Percentiles rank a stretch among this genome's conserved stretches.
phyloP scores from a whole-genome alignment of 53 echinoderm and acorn worm species.

The Actinopyga echinites region DNA sequence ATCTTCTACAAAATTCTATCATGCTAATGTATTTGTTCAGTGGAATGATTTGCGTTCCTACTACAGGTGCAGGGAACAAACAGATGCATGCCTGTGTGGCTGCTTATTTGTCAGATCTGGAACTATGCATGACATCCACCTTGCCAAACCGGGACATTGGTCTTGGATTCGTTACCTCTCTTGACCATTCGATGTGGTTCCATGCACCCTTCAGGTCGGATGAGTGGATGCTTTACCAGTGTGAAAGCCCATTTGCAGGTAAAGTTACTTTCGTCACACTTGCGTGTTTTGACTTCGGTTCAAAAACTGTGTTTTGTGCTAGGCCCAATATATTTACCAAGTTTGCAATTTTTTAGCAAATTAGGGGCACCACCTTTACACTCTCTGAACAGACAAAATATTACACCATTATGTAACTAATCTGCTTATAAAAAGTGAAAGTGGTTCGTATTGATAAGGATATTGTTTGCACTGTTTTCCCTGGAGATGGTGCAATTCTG shows the following conservation, averaged over 20 bases:
- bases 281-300: no score
- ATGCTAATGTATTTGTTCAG: not conserved
- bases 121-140: slow-evolving; percentile 51
- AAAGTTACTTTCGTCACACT: not conserved
- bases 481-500: no score
- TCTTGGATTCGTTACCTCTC: slow-evolving; percentile 61
- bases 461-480: no score
- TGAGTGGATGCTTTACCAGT: slow-evolving; percentile 90
- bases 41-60: not conserved
- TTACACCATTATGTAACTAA: no score
- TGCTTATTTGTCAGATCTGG: slow-evolving; percentile 83
- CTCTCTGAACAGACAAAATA: no score
- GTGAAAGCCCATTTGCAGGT: slow-evolving; percentile 82
- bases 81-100: slow-evolving; percentile 65
- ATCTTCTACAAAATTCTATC: no score
- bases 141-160: slow-evolving; percentile 53
- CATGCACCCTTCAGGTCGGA: slow-evolving; percentile 87
- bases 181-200: slow-evolving; percentile 96
- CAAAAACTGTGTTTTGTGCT: no score
- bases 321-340: no score
- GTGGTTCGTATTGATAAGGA: no score
- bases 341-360: no score
- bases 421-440: no score
- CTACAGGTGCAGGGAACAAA: slow-evolving; percentile 63
- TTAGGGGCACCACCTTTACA: no score